Evolutionary conservation across 37 sponge, comb jelly and placozoan species (phyloP).

Genomic region (Oopsacas minuta): DNA sequence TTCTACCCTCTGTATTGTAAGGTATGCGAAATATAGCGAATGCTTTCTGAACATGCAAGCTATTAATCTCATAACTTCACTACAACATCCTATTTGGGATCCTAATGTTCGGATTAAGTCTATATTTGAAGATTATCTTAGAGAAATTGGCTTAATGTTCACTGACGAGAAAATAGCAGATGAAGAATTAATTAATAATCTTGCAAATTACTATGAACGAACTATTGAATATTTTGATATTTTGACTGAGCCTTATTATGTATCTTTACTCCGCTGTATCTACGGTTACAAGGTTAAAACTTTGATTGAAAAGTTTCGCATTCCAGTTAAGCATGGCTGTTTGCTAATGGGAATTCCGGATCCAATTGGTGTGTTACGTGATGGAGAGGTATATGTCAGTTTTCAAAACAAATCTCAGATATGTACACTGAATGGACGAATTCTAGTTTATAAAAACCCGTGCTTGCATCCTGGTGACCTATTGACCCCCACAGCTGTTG

Average conservation of each 20-base stretch:
- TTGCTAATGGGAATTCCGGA: slow-evolving; percentile 14
- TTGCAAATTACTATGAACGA: not conserved
- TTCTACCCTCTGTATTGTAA: not conserved
- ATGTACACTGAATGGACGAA: not conserved
- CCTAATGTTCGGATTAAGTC: not conserved
- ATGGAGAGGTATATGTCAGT: not conserved
- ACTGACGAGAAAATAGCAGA: not conserved
- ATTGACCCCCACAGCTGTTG: not conserved
- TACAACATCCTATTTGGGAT: not conserved
- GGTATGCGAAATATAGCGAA: not conserved
- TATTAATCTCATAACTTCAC: not conserved
- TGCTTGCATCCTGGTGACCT: slow-evolving; percentile 3
- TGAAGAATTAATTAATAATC: not conserved
- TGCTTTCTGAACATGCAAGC: not conserved
- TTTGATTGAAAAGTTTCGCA: not conserved
- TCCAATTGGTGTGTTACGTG: not conserved
- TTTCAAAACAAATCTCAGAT: not conserved
- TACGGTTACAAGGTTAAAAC: not conserved
- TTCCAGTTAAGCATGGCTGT: not conserved
- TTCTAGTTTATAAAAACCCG: slow-evolving; percentile 13
- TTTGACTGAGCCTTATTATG: not conserved
- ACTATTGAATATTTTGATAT: not conserved
- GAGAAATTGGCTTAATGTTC: not conserved
- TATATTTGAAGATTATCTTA: not conserved
- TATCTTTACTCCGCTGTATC: not conserved